Conservation (phyloP, 35 echinoderm and acorn worm genomes). For the Anneissia japonica region DNA sequence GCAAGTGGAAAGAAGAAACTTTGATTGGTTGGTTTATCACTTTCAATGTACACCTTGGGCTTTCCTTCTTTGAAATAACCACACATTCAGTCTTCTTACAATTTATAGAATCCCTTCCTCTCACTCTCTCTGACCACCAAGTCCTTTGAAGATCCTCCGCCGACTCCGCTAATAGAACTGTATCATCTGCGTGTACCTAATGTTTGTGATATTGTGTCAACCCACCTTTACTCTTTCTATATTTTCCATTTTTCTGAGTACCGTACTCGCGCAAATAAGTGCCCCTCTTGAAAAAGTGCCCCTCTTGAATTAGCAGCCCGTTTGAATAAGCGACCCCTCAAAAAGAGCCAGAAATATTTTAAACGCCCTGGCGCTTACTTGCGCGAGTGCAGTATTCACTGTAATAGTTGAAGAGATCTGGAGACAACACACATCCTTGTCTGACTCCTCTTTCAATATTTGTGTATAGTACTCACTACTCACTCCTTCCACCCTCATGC, state of each 20-base stretch:
- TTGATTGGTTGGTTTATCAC: neutral
- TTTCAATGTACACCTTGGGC: neutral
- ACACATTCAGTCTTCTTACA: neutral
- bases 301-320: too few relatives aligned
- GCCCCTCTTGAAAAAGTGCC: too few relatives aligned
- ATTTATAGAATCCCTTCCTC: neutral
- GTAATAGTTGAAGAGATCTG: too few relatives aligned
- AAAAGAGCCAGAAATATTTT: too few relatives aligned
- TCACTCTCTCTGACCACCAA: neutral
- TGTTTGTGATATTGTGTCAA: neutral
- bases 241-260: conserved; percentile 1
- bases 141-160: neutral
- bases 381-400: too few relatives aligned
- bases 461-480: too few relatives aligned
- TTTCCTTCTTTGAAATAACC: neutral
- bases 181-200: conserved; percentile 9
- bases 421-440: too few relatives aligned
- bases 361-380: too few relatives aligned
- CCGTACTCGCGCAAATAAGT: too few relatives aligned
- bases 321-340: too few relatives aligned
- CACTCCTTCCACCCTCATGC: too few relatives aligned
- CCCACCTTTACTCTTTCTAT: neutral
- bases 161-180: neutral
- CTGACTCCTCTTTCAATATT: too few relatives aligned
- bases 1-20: neutral